Percentiles rank a stretch among this genome's conserved stretches.
Evolutionary conservation across 2,888 invertebrate species (phyloP).

Genomic region (Leptodirus hochenwartii): DNA sequence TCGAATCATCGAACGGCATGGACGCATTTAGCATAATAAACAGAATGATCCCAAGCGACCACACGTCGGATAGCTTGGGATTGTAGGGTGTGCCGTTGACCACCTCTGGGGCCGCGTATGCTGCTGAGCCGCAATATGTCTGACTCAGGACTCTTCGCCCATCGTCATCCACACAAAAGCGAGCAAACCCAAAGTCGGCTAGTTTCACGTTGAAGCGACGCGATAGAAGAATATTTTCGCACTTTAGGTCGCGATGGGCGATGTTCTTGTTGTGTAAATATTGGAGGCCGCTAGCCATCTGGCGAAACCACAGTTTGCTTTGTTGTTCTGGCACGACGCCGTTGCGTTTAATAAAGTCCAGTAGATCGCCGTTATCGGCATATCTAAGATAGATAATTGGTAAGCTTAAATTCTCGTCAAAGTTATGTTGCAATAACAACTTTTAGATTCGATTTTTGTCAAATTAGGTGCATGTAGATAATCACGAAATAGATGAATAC

Average conservation of each 20-base stretch:
- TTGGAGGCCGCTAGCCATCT: conserved; percentile 67
- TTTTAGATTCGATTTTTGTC: too few species aligned
- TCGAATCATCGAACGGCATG: conserved; percentile 87
- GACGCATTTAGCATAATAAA: conserved; percentile 88
- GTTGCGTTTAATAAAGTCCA: conserved; percentile 65
- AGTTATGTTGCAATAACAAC: too few species aligned
- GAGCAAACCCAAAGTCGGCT: conserved; percentile 87
- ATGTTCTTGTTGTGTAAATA: conserved; percentile 73
- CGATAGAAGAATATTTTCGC: conserved; percentile 78
- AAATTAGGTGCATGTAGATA: too few species aligned
- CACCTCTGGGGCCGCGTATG: conserved; percentile 83
- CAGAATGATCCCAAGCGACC: conserved; percentile 82
- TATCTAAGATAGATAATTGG: conserved; percentile 31
- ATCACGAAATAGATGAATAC: too few species aligned
- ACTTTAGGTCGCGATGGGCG: conserved; percentile 84
- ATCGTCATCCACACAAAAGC: conserved; percentile 54
- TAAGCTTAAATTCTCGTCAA: too few species aligned
- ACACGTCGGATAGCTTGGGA: conserved; percentile 78
- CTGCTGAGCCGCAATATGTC: conserved; percentile 93
- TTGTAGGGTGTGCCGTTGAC: conserved; percentile 79
- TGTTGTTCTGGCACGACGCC: conserved; percentile 64
- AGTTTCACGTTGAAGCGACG: conserved; percentile 74
- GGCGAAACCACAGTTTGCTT: conserved; percentile 67
- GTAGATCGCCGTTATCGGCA: conserved; percentile 77
- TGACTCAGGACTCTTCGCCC: conserved; percentile 64